Percentiles rank a stretch among this genome's conserved stretches.
phyloP scores from a whole-genome alignment of 1,140 invertebrate species.

The Helicoverpa zea region DNA sequence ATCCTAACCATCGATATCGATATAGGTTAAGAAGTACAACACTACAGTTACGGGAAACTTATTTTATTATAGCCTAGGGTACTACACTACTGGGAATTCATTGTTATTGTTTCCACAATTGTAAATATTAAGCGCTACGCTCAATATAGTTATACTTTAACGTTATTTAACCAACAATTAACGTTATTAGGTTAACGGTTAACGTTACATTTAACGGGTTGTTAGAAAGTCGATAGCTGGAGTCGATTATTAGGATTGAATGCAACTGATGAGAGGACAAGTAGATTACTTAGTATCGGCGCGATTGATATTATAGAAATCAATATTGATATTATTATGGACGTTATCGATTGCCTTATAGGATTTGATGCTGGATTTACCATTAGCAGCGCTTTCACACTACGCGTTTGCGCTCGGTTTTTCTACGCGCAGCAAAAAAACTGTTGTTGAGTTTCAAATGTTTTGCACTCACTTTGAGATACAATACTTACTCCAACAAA shows the following conservation, averaged over 20 bases:
- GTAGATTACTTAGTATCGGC: background rate
- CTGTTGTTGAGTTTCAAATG: no score
- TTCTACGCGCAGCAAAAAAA: no score
- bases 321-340: background rate
- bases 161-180: conserved; percentile 38
- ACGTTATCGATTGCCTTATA: background rate
- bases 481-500: no score
- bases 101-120: conserved; percentile 53
- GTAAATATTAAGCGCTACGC: conserved; percentile 49
- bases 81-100: conserved; percentile 42
- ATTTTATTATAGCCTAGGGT: conserved; percentile 35
- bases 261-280: background rate
- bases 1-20: conserved; percentile 24
- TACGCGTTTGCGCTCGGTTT: no score
- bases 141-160: conserved; percentile 46
- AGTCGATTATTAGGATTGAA: conserved; percentile 6
- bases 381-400: background rate
- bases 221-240: conserved; percentile 6
- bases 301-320: background rate
- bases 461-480: no score
- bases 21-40: conserved; percentile 35
- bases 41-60: conserved; percentile 30
- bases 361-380: background rate
- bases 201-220: conserved; percentile 27
- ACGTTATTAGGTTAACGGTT: conserved; percentile 36